Percentiles rank a stretch among this genome's conserved stretches.
Evolutionary conservation across 2,113 vertebrate species (phyloP).

Genomic region (Vulpes ferrilata): DNA sequence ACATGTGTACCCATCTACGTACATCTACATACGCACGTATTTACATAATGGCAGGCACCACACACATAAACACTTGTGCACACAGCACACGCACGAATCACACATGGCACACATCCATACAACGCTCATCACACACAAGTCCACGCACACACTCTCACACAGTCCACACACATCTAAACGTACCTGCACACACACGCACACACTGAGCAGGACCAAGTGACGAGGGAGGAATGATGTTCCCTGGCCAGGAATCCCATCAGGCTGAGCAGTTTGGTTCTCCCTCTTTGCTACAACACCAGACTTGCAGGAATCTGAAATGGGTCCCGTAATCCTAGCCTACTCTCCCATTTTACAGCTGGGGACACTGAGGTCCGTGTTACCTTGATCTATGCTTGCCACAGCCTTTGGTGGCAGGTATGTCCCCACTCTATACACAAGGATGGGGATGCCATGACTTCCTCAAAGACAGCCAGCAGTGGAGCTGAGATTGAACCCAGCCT

Average conservation of each 20-base stretch:
- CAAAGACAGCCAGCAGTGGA: background rate
- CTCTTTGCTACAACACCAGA: fast-evolving
- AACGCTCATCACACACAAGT: fast-evolving
- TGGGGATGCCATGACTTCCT: fast-evolving
- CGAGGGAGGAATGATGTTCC: background rate
- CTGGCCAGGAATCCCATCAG: fast-evolving
- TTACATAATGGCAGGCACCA: fast-evolving
- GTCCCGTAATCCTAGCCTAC: background rate
- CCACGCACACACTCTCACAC: background rate
- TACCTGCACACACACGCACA: fast-evolving
- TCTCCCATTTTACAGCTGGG: background rate
- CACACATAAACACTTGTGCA: background rate
- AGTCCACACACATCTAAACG: background rate
- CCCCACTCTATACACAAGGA: fast-evolving
- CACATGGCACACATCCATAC: no score
- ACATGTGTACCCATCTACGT: background rate
- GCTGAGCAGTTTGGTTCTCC: fast-evolving
- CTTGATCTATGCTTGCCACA: background rate
- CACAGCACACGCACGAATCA: fast-evolving
- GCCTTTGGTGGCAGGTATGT: background rate
- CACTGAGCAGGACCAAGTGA: background rate
- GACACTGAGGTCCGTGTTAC: background rate
- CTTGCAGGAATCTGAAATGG: fast-evolving
- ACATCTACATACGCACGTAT: background rate
- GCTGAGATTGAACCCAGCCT: background rate